Conservation (phyloP, 2,113 vertebrate genomes). For the Atherinomorus stipes region DNA sequence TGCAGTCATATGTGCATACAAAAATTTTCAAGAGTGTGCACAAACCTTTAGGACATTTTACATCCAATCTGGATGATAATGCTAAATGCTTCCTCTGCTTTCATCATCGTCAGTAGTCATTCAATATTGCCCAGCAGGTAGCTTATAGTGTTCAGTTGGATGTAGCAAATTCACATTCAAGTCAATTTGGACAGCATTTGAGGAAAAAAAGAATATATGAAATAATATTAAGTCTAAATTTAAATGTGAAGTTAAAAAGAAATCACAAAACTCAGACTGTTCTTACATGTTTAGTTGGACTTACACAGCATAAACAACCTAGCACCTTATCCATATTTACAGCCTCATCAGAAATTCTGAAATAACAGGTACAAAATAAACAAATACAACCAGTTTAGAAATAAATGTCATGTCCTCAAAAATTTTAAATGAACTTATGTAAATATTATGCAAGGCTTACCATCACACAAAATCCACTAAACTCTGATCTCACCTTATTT, state of each 20-base stretch:
- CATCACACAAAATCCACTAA: not conserved
- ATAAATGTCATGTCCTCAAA: not conserved
- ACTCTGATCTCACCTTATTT: not conserved
- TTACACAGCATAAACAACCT: not conserved
- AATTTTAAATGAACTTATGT: too few relatives aligned
- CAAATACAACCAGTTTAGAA: not conserved
- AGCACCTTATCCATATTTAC: not conserved
- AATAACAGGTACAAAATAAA: not conserved
- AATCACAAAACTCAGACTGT: not conserved
- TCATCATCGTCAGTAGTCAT: not conserved
- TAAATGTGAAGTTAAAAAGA: not conserved
- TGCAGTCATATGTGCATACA: conserved; percentile 45
- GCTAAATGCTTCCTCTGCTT: not conserved
- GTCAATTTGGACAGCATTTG: too few relatives aligned
- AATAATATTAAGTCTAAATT: too few relatives aligned
- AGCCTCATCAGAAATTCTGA: not conserved
- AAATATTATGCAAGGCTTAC: not conserved
- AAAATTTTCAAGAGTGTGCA: conserved; percentile 39
- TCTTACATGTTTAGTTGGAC: not conserved
- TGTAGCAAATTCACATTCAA: too few relatives aligned
- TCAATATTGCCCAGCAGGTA: too few relatives aligned
- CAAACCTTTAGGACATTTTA: not conserved
- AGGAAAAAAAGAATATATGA: too few relatives aligned
- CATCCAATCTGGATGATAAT: not conserved
- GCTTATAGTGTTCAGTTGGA: not conserved